These are phyloP conservation scores for Clarias magur DNA, from an alignment of 2,113 vertebrate genomes.

Conservation along the genomic window DNA sequence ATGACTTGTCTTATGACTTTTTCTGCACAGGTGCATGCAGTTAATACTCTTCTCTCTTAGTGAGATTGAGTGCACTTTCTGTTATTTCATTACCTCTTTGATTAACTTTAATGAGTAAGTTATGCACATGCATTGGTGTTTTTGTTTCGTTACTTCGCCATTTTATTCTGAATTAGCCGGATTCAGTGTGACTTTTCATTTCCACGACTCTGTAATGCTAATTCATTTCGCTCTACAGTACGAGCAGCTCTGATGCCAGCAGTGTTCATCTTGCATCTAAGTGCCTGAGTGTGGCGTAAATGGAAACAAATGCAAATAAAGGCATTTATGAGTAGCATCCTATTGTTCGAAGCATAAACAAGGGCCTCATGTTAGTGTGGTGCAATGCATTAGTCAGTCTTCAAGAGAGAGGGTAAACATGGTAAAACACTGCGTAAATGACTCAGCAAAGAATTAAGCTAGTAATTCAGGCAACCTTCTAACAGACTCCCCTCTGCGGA, in stretches of 20 bases:
- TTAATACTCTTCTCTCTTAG: background rate
- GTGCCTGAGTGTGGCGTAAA: background rate
- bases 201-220: slow-evolving; percentile 22
- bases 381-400: slow-evolving; percentile 27
- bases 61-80: background rate
- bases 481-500: background rate
- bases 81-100: background rate
- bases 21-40: background rate
- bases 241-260: slow-evolving; percentile 24
- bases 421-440: background rate
- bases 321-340: background rate
- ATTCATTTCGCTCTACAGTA: slow-evolving; percentile 25
- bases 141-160: background rate
- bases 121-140: slow-evolving; percentile 7
- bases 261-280: slow-evolving; percentile 17
- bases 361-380: background rate
- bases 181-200: slow-evolving; percentile 27
- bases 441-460: background rate
- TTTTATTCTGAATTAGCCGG: background rate
- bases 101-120: slow-evolving; percentile 4
- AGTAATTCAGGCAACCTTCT: background rate
- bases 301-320: background rate
- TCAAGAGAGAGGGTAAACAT: slow-evolving; percentile 15
- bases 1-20: background rate
- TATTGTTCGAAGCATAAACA: background rate